phyloP scores from a whole-genome alignment of 2,888 invertebrate genomes.

The Lapara coniferarum region DNA sequence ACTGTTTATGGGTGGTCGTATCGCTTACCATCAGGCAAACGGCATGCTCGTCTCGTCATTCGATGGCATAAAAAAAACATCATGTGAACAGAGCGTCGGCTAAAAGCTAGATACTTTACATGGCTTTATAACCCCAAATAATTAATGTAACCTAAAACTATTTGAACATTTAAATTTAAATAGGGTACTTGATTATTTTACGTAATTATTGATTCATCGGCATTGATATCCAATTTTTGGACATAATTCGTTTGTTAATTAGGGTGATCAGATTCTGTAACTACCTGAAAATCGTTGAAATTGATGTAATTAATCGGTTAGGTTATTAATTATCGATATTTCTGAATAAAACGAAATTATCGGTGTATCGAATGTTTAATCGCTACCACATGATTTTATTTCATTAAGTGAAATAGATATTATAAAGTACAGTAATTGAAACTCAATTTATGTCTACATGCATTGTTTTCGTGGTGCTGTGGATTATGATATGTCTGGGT shows the following conservation, averaged over 20 bases:
- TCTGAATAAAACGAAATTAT: neutral
- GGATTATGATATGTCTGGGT: too few relatives aligned
- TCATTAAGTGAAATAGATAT: too few relatives aligned
- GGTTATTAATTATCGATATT: constrained; percentile 10
- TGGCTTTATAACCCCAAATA: too few relatives aligned
- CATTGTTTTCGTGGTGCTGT: too few relatives aligned
- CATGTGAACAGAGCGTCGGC: too few relatives aligned
- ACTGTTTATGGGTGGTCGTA: too few relatives aligned
- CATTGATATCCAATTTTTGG: neutral
- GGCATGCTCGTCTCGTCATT: too few relatives aligned
- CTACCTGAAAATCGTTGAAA: constrained; percentile 9
- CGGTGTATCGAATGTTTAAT: neutral
- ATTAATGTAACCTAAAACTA: neutral
- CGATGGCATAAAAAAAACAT: too few relatives aligned
- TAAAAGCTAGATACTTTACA: too few relatives aligned
- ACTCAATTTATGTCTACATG: too few relatives aligned
- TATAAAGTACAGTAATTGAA: too few relatives aligned
- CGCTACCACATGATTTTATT: neutral
- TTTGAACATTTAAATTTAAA: neutral
- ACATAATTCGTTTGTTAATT: constrained; percentile 10
- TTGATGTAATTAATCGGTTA: constrained; percentile 4
- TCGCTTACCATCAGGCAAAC: too few relatives aligned
- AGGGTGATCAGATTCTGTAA: neutral
- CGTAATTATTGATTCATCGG: neutral
- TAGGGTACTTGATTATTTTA: neutral